A percentile compares a stretch with the other conserved stretches of the same genome.
Conservation (phyloP, 1,140 invertebrate species). For the Kradibia gibbosae region DNA sequence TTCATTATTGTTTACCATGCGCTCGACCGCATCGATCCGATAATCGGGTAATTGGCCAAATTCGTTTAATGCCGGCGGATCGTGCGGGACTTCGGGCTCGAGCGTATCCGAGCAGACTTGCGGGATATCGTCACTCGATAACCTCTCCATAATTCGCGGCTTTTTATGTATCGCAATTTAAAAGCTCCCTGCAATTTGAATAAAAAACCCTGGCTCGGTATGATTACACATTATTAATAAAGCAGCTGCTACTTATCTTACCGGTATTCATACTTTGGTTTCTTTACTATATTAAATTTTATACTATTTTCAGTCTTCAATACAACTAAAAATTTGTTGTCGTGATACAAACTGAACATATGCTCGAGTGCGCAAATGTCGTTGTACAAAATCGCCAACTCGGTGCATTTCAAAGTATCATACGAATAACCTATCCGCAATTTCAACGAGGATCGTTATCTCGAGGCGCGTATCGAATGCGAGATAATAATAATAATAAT, state of each 20-base stretch:
- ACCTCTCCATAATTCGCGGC: neutral
- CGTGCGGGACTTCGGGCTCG: neutral
- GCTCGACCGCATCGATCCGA: too few relatives aligned
- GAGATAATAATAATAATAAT: too few relatives aligned
- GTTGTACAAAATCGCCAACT: too few relatives aligned
- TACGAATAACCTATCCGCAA: too few relatives aligned
- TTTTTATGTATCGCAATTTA: neutral
- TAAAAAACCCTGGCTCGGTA: neutral
- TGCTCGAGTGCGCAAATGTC: too few relatives aligned
- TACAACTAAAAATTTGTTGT: slow-evolving; percentile 7
- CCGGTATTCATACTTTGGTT: neutral
- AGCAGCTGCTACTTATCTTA: neutral
- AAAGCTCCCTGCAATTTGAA: neutral
- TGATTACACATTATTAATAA: neutral
- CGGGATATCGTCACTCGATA: neutral
- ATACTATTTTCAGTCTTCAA: neutral
- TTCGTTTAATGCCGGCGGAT: neutral
- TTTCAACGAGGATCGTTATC: too few relatives aligned
- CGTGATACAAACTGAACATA: neutral
- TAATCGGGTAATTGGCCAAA: too few relatives aligned
- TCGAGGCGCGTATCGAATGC: too few relatives aligned
- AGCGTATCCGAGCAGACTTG: neutral
- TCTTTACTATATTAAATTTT: neutral
- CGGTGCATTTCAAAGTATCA: too few relatives aligned
- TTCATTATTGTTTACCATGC: too few relatives aligned